These are phyloP conservation scores for Prunella strophiata DNA, from an alignment of 2,797 vertebrate species.

Conservation along the genomic window DNA sequence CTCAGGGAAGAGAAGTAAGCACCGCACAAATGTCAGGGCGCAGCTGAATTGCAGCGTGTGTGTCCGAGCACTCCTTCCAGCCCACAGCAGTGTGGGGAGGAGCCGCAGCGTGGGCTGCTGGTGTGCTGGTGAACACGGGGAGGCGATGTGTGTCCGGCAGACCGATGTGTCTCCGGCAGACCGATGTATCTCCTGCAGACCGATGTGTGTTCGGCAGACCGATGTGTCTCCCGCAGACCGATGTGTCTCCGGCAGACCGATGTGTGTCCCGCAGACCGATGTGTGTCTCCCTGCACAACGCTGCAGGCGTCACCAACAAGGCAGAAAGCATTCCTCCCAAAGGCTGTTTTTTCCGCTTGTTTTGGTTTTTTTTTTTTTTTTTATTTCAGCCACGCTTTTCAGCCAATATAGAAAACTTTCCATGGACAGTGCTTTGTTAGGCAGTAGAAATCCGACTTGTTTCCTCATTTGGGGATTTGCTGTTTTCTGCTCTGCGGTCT, in stretches of 20 bases:
- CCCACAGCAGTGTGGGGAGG: neutral
- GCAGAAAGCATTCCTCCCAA: neutral
- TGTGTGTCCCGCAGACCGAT: no score
- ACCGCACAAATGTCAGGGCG: neutral
- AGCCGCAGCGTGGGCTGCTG: neutral
- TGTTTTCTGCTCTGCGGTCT: neutral
- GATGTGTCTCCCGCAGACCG: no score
- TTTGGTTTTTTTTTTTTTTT: neutral
- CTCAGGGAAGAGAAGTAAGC: neutral
- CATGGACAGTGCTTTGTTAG: neutral
- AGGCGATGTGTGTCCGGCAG: conserved; percentile 32
- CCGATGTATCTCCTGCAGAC: neutral
- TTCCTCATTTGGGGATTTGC: neutral
- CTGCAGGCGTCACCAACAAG: neutral
- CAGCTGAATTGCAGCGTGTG: neutral
- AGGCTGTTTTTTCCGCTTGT: neutral
- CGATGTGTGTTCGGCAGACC: no score
- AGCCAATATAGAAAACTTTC: neutral
- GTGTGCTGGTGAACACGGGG: neutral
- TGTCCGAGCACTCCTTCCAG: neutral
- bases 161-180: neutral
- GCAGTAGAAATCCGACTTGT: rapidly evolving
- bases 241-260: no score
- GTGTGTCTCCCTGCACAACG: no score
- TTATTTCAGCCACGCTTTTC: neutral